Conservation (phyloP, 2,888 invertebrate genomes). For the Nesidiocoris tenuis region DNA sequence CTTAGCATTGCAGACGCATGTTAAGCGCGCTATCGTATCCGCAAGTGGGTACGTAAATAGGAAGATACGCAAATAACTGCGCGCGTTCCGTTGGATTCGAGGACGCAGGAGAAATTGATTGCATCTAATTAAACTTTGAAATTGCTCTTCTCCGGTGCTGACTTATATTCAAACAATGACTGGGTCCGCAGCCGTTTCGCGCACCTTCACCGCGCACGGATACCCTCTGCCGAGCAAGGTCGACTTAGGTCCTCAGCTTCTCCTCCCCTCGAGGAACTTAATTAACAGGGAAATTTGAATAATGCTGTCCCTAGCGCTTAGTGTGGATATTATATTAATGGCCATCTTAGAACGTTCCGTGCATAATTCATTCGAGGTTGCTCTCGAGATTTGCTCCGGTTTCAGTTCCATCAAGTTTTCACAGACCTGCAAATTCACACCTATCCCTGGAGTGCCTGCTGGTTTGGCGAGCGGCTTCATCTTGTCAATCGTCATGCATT, state of each 20-base stretch:
- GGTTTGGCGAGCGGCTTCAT: too few relatives aligned
- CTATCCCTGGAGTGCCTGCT: too few relatives aligned
- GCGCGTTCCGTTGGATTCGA: background rate
- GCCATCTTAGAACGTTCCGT: background rate
- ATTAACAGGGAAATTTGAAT: slow-evolving; percentile 16
- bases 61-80: background rate
- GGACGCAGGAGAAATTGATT: slow-evolving; percentile 6
- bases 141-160: background rate
- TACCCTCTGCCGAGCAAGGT: background rate
- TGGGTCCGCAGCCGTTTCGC: background rate
- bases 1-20: background rate
- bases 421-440: too few relatives aligned
- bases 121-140: slow-evolving; percentile 18
- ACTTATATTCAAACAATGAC: slow-evolving; percentile 9
- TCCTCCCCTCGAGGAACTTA: background rate
- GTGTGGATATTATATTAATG: slow-evolving; percentile 3
- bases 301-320: slow-evolving; percentile 4
- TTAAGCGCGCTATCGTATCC: background rate
- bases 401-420: background rate
- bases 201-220: background rate
- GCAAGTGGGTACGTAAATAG: background rate
- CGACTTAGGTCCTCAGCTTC: background rate
- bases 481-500: too few relatives aligned
- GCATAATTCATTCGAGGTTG: background rate
- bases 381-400: background rate